Conservation (phyloP, 2,797 vertebrate species). For the Chelidonichthys spinosus region DNA sequence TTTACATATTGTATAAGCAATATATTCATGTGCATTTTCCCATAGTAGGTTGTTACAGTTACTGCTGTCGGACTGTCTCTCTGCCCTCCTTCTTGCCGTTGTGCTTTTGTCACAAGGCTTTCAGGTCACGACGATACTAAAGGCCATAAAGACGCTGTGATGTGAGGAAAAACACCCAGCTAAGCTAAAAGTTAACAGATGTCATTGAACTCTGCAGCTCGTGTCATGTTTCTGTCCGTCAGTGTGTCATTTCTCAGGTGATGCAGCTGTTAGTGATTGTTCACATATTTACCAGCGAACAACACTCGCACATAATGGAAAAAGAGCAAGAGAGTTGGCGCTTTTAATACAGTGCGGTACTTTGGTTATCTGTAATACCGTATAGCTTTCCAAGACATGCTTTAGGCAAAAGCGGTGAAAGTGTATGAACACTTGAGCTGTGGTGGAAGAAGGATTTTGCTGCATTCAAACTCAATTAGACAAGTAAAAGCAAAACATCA, state of each 20-base stretch:
- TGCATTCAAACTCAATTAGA: background rate
- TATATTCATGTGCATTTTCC: background rate
- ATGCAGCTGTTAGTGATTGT: background rate
- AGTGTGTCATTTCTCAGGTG: background rate
- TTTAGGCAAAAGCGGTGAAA: background rate
- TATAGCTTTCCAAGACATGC: background rate
- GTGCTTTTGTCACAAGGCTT: conserved; percentile 50
- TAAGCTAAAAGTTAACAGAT: too few species aligned
- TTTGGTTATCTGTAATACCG: background rate
- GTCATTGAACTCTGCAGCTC: conserved; percentile 27
- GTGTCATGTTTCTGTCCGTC: background rate
- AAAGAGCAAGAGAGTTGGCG: background rate
- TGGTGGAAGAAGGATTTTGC: background rate
- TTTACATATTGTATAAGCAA: background rate
- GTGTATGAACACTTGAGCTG: background rate
- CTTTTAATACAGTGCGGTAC: background rate
- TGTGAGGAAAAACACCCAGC: background rate
- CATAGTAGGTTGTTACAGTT: background rate
- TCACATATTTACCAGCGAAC: background rate
- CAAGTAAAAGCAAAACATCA: too few species aligned
- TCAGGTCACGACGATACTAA: conserved; percentile 12
- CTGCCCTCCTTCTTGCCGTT: background rate
- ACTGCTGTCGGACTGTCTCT: background rate
- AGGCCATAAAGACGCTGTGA: conserved; percentile 36
- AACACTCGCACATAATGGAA: background rate